Evolutionary conservation across 2,113 vertebrate species (phyloP), one percentile per base, ranked within the genome.

Genomic region (Callospermophilus lateralis): DNA sequence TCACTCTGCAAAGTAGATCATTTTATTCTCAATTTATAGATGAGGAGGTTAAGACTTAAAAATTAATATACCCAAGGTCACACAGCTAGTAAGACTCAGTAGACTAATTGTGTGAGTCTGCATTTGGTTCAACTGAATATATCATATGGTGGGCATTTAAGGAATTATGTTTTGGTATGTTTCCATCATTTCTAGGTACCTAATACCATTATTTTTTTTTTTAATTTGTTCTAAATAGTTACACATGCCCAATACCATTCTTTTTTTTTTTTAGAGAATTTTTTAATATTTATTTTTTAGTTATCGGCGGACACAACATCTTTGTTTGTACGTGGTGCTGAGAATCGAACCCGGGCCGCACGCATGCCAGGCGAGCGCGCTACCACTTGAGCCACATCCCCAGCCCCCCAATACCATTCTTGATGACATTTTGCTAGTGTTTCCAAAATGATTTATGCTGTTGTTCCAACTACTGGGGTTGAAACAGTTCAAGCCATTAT

Each of bases 111-210:
- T 84, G 32, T 87, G 51, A 70, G 53, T 74, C 67, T 89, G n/a
- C 39, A 8, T 83, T 65, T 84, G 80, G 34, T 96, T 95, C 51
- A 92, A 65, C 9, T 70, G 32, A 11, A 86, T 34, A 39, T 51
- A 84, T 67, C 83, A 78, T 39, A 86, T 53, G 80, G 74, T 74
- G 39, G 5, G 2, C 37, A 78, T 84, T 74, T 92, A 91, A 78
- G 48, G 51, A 76, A 79, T 37, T 55, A 72, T 8, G 22, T 55
- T 72, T 28, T 45, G 63, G 55, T 68, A 51, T 48, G 61, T 81
- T 95, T 61, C 20, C 51, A 81, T 81, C 22, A 34, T 95, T 89
- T 88, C 58, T 28, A 93, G 76, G 51, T 22, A 87, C 28, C 65
- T 92, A 84, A 90, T 61, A 37, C 30, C 39, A 79, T 61, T 90